Conservation (phyloP, 2,113 vertebrate genomes). For the Marcusenius ussheri region DNA sequence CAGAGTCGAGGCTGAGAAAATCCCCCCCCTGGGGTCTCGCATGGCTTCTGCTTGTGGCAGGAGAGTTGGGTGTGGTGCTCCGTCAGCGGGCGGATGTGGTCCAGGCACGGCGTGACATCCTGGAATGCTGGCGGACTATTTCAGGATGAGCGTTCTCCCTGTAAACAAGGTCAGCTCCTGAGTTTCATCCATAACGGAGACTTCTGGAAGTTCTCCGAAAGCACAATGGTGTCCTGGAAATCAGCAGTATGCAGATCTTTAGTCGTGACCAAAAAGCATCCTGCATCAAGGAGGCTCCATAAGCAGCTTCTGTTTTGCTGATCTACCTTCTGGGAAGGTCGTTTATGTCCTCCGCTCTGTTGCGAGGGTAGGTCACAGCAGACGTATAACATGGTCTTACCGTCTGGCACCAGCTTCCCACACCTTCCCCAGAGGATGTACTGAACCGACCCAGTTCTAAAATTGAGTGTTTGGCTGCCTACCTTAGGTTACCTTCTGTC, state of each 20-base stretch:
- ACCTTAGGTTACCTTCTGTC: neutral
- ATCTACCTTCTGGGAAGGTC: neutral
- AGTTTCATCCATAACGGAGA: neutral
- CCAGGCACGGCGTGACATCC: neutral
- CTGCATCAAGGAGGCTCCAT: neutral
- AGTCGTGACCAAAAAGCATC: neutral
- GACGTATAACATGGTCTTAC: neutral
- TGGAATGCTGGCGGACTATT: neutral
- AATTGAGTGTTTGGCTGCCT: neutral
- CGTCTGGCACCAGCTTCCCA: neutral
- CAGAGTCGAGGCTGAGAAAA: neutral
- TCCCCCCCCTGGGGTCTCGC: neutral
- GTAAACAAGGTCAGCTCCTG: neutral
- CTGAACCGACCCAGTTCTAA: neutral
- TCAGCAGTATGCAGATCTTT: neutral
- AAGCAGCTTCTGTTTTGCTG: neutral
- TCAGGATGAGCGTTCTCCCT: neutral
- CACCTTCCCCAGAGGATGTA: neutral
- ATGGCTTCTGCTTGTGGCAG: neutral
- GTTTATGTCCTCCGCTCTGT: neutral
- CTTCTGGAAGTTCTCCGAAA: neutral
- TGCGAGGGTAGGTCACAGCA: neutral
- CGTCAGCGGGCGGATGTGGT: neutral
- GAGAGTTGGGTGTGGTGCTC: neutral
- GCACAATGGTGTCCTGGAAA: neutral